Conservation (phyloP, 2,113 vertebrate genomes). For the Panurus biarmicus region DNA sequence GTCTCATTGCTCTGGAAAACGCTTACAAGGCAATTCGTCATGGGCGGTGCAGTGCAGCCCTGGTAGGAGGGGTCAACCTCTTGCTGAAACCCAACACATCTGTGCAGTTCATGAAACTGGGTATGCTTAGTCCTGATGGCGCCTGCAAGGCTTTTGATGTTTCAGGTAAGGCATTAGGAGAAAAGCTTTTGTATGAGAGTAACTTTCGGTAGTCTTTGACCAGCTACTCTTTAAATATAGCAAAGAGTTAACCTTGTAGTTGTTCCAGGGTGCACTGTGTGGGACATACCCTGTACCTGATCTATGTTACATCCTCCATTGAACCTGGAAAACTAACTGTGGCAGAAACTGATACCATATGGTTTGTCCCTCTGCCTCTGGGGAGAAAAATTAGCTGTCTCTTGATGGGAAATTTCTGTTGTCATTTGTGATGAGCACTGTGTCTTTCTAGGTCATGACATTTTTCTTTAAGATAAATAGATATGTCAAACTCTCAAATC, state of each 20-base stretch:
- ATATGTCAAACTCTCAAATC: not conserved
- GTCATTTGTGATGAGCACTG: not conserved
- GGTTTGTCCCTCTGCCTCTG: not conserved
- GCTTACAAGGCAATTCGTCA: constrained; percentile 84
- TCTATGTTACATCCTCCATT: not conserved
- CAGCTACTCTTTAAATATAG: not conserved
- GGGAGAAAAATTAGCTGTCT: not conserved
- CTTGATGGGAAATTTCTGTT: not conserved
- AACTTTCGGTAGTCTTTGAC: not conserved
- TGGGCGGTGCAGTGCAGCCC: constrained; percentile 80
- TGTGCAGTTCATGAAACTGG: constrained; percentile 94
- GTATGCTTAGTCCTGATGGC: constrained; percentile 89
- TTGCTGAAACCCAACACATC: constrained; percentile 93
- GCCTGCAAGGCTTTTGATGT: constrained; percentile 88
- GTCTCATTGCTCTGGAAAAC: constrained; percentile 83
- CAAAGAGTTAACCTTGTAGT: not conserved
- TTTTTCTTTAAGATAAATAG: not conserved
- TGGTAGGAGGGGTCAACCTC: constrained; percentile 89
- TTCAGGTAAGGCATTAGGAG: constrained; percentile 70
- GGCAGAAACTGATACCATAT: not conserved
- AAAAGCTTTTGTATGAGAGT: not conserved
- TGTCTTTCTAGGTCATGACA: not conserved
- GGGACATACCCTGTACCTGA: not conserved
- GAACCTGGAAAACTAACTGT: not conserved
- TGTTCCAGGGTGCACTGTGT: not conserved